phyloP scores from a whole-genome alignment of 2,113 vertebrate genomes.

The Oceanodroma tethys region DNA sequence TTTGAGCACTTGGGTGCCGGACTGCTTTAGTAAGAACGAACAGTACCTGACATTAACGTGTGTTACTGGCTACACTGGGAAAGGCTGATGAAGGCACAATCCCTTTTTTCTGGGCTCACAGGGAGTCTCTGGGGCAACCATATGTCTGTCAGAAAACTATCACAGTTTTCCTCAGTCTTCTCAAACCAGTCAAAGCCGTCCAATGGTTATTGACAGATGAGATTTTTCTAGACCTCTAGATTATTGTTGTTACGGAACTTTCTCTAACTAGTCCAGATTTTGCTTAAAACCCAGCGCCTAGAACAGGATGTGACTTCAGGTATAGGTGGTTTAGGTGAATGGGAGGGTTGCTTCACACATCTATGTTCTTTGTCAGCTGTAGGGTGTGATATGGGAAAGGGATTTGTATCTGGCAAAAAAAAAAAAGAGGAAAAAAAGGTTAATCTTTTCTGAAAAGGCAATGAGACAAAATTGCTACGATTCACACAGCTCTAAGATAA shows the following conservation, averaged over 20 bases:
- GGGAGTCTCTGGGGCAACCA: neutral
- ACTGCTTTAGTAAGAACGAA: neutral
- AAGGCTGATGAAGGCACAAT: neutral
- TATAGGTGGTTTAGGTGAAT: neutral
- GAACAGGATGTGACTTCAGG: neutral
- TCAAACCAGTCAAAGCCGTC: neutral
- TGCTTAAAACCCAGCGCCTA: neutral
- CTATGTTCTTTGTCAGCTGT: neutral
- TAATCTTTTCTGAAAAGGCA: constrained; percentile 43
- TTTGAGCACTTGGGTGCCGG: neutral
- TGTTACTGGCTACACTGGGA: neutral
- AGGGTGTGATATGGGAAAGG: neutral
- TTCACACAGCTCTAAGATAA: constrained; percentile 49
- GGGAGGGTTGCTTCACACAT: neutral
- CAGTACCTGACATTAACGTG: fast-evolving
- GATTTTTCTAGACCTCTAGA: neutral
- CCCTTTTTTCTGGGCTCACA: neutral
- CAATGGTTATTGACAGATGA: neutral
- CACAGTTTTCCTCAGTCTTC: neutral
- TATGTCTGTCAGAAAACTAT: neutral
- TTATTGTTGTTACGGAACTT: neutral
- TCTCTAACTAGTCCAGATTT: neutral
- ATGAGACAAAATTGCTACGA: constrained; percentile 36
- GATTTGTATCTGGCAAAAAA: neutral
- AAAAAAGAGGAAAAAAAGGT: neutral